Evolutionary conservation across 2,797 vertebrate species (phyloP).

Genomic region (Chaenodraco wilsoni): DNA sequence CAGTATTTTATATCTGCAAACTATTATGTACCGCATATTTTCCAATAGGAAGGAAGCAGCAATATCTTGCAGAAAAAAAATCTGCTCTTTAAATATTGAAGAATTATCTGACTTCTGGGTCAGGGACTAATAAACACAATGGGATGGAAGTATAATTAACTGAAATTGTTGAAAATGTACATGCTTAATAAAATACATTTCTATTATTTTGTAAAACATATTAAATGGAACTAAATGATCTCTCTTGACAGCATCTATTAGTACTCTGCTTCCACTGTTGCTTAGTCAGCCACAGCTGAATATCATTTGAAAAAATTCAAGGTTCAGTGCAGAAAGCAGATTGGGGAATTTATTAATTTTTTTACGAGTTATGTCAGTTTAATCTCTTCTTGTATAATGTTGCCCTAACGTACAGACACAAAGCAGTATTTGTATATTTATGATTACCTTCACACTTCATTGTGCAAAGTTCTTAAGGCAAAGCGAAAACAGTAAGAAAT

Average conservation of each 20-base stretch:
- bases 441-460: not conserved
- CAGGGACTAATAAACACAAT: constrained; percentile 1
- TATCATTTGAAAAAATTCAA: constrained; percentile 56
- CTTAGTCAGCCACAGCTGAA: constrained; percentile 55
- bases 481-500: not conserved
- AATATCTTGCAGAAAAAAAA: not conserved
- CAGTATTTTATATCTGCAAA: constrained; percentile 6
- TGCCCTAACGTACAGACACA: not conserved
- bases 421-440: constrained; percentile 1
- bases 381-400: constrained; percentile 19
- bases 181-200: constrained; percentile 29
- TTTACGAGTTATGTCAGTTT: constrained; percentile 34
- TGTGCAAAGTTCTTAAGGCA: not conserved
- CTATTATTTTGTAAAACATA: constrained; percentile 29
- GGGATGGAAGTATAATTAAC: constrained; percentile 17
- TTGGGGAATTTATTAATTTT: constrained; percentile 26
- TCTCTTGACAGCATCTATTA: constrained; percentile 57
- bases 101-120: not conserved
- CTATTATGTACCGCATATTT: not conserved
- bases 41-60: not conserved
- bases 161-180: constrained; percentile 26
- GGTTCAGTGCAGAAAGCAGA: constrained; percentile 51
- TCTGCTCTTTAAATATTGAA: not conserved
- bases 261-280: constrained; percentile 32
- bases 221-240: constrained; percentile 46